Base-by-base conservation (phyloP, 1,140 invertebrate species). In the Saccostrea echinata region DNA sequence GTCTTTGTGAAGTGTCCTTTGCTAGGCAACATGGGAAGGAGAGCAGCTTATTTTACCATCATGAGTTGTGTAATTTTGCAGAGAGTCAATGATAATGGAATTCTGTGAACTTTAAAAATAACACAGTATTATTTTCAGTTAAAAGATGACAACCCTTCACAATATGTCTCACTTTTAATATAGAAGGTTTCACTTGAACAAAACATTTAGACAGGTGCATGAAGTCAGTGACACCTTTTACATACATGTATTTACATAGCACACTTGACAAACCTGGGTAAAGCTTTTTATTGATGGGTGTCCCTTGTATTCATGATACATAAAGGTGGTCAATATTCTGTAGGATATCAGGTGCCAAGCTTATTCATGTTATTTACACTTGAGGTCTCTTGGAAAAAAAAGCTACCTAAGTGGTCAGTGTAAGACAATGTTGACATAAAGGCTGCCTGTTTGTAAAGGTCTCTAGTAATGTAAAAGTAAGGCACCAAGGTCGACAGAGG, bases 351-450 rank as follows among this genome's bases (percentile, higher is more conserved):
- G 68, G 68, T 76, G 68, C 27, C 68, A 35, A 16, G 27, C 16
- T 33, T 76, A 27, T n/a, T n/a, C n/a, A n/a, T n/a, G n/a, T n/a
- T n/a, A n/a, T 76, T 33, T 76, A 33, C 27, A 30, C 27, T 11
- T 76, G 68, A 33, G 30, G 68, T 27, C 68, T 30, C 18, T 76
- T 13, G 16, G 57, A n/a, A 64, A 76, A n/a, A 76, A 13, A 27
- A 76, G 68, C 68, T 76, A 76, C 68, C 68, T 33, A 76, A 76
- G 68, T 76, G 68, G 68, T 76, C 68, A 76, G 30, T 76, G 68
- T 76, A 30, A 76, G 30, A 76, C 27, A 27, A 30, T 76, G 68
- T 76, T 76, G 24, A 76, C 68, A 76, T 13, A 76, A 71, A 27
- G 68, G 68, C 24, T 76, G 27, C 27, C 27, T 33, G 68, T 76